These are phyloP conservation scores for Cottus gobio DNA, from an alignment of 2,113 vertebrate species.

Conservation along the genomic window DNA sequence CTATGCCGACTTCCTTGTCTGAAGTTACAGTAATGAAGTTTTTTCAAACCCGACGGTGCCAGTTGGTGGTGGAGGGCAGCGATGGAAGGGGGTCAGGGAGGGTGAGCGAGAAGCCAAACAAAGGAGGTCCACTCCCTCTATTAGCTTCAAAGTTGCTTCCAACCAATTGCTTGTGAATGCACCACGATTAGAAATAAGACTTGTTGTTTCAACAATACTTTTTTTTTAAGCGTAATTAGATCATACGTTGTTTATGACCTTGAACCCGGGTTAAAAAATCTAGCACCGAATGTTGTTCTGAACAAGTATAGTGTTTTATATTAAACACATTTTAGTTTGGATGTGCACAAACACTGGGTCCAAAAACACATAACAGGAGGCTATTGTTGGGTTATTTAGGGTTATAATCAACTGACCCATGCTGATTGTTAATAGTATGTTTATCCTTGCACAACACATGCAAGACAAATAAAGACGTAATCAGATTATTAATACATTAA, in stretches of 20 bases:
- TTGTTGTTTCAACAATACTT: neutral
- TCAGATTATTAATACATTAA: neutral
- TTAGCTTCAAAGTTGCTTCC: neutral
- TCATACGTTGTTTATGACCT: neutral
- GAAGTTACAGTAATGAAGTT: slow-evolving; percentile 70
- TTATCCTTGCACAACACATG: neutral
- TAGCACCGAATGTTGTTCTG: neutral
- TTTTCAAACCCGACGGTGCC: slow-evolving; percentile 45
- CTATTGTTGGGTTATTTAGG: neutral
- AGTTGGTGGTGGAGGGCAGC: slow-evolving; percentile 36
- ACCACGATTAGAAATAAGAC: neutral
- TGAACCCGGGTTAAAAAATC: neutral
- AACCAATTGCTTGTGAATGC: neutral
- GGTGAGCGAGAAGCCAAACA: slow-evolving; percentile 9
- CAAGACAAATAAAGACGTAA: too few relatives aligned
- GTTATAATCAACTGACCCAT: neutral
- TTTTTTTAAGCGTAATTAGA: neutral
- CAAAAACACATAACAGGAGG: neutral
- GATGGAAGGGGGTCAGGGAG: slow-evolving; percentile 16
- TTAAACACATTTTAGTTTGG: neutral
- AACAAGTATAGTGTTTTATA: neutral
- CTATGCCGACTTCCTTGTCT: slow-evolving; percentile 70
- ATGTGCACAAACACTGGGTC: neutral
- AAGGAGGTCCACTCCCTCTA: neutral
- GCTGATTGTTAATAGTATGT: neutral